These are phyloP conservation scores for Limnephilus auricula DNA, from an alignment of 2,888 invertebrate genomes.

Conservation along the genomic window DNA sequence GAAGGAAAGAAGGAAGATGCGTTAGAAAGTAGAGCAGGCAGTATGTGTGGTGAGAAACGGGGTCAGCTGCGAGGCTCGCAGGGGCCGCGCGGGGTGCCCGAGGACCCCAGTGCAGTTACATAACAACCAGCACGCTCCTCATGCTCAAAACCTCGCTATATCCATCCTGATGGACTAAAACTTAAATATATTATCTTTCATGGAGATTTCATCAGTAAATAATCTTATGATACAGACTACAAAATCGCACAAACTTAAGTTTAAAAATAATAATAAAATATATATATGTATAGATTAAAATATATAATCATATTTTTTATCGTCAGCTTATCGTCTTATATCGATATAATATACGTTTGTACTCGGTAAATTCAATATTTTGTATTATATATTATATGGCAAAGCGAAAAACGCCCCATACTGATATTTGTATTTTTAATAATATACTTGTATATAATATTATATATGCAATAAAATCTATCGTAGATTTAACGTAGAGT, in stretches of 20 bases:
- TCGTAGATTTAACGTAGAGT: background rate
- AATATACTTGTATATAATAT: background rate
- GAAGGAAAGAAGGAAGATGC: constrained; percentile 12
- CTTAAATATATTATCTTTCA: constrained; percentile 24
- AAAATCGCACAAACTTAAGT: background rate
- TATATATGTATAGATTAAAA: background rate
- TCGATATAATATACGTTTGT: background rate
- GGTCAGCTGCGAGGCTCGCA: constrained; percentile 47
- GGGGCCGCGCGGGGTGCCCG: constrained; percentile 44
- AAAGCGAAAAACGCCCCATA: background rate
- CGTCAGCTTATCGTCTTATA: background rate
- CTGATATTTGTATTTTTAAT: background rate
- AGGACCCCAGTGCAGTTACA: constrained; percentile 62
- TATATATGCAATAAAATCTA: background rate
- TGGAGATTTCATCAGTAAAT: background rate
- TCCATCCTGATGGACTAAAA: constrained; percentile 27
- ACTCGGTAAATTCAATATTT: background rate
- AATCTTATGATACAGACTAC: constrained; percentile 31
- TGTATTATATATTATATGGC: background rate
- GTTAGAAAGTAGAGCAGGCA: constrained; percentile 38
- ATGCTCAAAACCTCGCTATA: constrained; percentile 44
- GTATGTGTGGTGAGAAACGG: constrained; percentile 54
- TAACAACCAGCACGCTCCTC: constrained; percentile 42
- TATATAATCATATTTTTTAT: background rate
- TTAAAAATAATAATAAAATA: too few species aligned